phyloP scores from a whole-genome alignment of 2,797 vertebrate genomes.

The Syndactyla subalaris region DNA sequence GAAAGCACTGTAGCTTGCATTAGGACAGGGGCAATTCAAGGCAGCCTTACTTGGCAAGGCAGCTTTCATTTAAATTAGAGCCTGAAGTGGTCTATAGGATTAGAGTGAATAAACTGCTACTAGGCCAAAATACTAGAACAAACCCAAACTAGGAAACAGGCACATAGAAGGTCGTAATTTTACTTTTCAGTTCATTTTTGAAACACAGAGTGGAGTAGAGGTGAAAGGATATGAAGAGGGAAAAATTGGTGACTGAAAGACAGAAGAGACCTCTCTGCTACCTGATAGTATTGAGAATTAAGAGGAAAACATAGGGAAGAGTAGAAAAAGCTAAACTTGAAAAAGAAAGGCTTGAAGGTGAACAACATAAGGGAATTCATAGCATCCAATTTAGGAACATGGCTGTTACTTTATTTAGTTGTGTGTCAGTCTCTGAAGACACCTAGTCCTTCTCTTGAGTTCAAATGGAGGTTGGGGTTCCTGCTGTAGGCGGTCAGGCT shows the following conservation, averaged over 20 bases:
- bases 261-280: neutral
- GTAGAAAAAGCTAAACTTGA: neutral
- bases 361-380: neutral
- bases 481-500: neutral
- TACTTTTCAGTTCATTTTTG: neutral
- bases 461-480: neutral
- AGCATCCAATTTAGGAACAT: neutral
- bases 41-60: neutral
- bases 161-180: neutral
- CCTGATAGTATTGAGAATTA: neutral
- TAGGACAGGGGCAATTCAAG: constrained; percentile 5
- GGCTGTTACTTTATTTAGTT: neutral
- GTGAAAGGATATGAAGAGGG: neutral
- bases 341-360: neutral
- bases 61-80: neutral
- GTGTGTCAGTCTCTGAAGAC: neutral
- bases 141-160: neutral
- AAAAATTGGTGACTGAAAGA: neutral
- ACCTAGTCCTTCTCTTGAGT: neutral
- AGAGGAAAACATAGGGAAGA: neutral
- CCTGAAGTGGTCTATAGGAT: neutral
- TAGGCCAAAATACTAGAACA: neutral
- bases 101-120: neutral
- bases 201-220: neutral
- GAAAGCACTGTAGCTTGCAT: constrained; percentile 13